Base-by-base conservation (phyloP, 2,797 vertebrate genomes). In the Danionella dracula region DNA sequence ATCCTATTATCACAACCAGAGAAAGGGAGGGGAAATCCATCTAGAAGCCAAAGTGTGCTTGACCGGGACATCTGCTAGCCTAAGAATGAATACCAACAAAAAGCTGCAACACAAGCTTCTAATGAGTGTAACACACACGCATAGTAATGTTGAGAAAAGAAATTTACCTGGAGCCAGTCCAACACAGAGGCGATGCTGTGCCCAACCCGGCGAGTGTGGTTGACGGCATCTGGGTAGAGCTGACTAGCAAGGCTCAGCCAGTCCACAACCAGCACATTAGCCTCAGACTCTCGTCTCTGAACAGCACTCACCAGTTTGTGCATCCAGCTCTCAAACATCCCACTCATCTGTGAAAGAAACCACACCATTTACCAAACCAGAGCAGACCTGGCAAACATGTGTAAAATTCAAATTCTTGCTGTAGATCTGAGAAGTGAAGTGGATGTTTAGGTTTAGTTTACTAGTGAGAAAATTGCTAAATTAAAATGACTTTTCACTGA, bases 221-320 rank as follows among this genome's bases (percentile, higher is more conserved):
- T 95, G 34, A 97, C 96, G 0, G 95, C 95, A 0, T 94, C 90
- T 0, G 87, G 90, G 53, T 99, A 98, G 32, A 96, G 88, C 79
- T 94, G 93, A 75, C 96, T 93, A 11, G 96, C 96, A 9, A 93
- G 82, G 0, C 78, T 0, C 0, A 95, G 83, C 96, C 96, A 99
- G 5, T 99, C 90, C 0, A 99, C 95, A 8, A 98, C 88, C 0
- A 98, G 83, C 2, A 98, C 81, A 0, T 98, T 99, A 49, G 95
- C 92, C 0, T 89, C 86, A 0, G 38, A 81, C 78, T 98, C 95
- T 5, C 93, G 83, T 44, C 68, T 78, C 75, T 86, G 92, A 41
- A 99, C 83, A 0, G 96, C 94, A 0, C 83, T 80, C 5, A 98
- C 90, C 16, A 99, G 79, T 64, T 88, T 93, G 35, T 85, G 68